A percentile compares a stretch with the other conserved stretches of the same genome.
These are phyloP conservation scores for Buceros bicornis DNA, from an alignment of 2,797 vertebrate species.

Conservation along the genomic window DNA sequence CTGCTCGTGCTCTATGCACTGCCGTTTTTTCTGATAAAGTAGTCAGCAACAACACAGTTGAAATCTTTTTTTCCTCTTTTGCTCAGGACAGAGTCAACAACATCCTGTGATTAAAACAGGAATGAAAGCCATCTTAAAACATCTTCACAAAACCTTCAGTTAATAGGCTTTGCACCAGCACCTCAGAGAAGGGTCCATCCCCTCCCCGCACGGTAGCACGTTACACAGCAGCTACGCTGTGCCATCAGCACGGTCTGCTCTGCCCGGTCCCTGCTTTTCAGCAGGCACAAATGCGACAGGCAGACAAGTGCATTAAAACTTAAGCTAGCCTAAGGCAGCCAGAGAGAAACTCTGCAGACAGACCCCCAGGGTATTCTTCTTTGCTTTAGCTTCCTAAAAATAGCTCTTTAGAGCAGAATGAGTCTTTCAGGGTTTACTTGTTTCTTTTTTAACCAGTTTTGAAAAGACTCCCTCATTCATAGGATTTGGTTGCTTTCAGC, in stretches of 20 bases:
- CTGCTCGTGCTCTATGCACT: accelerated
- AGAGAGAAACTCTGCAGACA: background rate
- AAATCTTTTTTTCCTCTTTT: background rate
- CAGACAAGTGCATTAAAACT: background rate
- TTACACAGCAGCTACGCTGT: background rate
- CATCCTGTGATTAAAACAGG: background rate
- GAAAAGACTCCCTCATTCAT: slow-evolving; percentile 17
- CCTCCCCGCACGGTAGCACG: background rate
- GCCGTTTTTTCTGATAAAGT: background rate
- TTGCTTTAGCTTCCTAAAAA: slow-evolving; percentile 28
- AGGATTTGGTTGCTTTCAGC: slow-evolving; percentile 10
- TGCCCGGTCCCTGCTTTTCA: background rate
- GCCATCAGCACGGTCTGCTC: accelerated
- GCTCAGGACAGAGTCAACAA: background rate
- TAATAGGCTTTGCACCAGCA: background rate
- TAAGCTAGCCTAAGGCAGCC: background rate
- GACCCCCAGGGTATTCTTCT: background rate
- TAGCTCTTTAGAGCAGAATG: background rate
- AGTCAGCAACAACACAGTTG: background rate
- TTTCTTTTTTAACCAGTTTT: background rate
- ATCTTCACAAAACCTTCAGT: background rate
- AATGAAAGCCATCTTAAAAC: background rate
- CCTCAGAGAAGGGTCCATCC: background rate
- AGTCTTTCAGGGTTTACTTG: background rate
- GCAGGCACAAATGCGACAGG: accelerated